Conservation (phyloP, 2,888 invertebrate genomes). For the Vesta saturnalis region DNA sequence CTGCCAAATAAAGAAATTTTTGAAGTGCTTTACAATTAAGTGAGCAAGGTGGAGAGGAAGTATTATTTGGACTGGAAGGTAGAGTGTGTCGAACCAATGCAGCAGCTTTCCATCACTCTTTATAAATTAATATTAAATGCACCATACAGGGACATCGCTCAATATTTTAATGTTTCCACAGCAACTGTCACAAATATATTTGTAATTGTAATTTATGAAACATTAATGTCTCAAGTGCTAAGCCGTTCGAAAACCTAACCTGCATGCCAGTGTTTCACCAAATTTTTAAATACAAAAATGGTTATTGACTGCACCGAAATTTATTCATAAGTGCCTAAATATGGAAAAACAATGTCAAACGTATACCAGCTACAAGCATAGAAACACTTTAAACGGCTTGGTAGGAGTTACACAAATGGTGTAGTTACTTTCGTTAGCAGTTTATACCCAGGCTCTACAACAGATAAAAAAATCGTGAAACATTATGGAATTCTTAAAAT, state of each 20-base stretch:
- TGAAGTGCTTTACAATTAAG: no score
- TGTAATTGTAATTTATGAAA: background rate
- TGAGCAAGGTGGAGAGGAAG: no score
- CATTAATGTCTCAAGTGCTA: no score
- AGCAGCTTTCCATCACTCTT: background rate
- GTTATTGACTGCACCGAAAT: constrained; percentile 34
- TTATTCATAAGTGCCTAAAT: background rate
- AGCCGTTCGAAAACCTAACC: constrained; percentile 24
- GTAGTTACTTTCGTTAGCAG: constrained; percentile 26
- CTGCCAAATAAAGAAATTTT: no score
- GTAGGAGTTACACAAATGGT: constrained; percentile 48
- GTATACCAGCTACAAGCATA: constrained; percentile 17
- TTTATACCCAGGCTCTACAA: constrained; percentile 16
- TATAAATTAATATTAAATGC: background rate
- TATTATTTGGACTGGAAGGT: no score
- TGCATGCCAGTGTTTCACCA: constrained; percentile 24
- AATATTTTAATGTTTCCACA: background rate
- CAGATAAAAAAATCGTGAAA: constrained; percentile 27
- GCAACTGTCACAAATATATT: background rate
- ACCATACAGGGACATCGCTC: background rate
- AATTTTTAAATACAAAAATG: constrained; percentile 28
- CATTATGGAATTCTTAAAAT: constrained; percentile 38
- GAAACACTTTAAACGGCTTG: constrained; percentile 38
- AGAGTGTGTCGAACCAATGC: background rate
- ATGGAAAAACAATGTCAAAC: constrained; percentile 17